A percentile compares a stretch with the other conserved stretches of the same genome.
Conservation (phyloP, 2,113 vertebrate species). For the Onychostoma macrolepis region DNA sequence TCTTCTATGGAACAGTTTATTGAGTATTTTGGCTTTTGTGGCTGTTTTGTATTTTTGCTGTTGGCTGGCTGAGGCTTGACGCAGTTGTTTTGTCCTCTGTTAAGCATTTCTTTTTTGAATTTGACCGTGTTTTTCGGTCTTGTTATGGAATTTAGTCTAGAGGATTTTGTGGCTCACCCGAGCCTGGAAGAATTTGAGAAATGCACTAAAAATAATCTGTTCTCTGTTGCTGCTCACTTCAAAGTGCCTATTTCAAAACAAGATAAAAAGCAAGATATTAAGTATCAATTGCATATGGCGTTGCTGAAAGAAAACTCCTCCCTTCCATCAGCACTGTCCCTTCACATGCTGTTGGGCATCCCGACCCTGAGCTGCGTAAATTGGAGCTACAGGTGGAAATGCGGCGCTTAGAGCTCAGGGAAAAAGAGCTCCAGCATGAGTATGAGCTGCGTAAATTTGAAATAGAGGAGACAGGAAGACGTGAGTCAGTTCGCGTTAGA, state of each 20-base stretch:
- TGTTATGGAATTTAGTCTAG: neutral
- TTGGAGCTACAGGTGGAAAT: neutral
- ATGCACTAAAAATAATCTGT: neutral
- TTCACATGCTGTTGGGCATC: neutral
- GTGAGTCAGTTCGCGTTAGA: neutral
- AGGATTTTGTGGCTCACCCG: neutral
- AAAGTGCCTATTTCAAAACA: neutral
- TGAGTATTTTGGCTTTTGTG: too few relatives aligned
- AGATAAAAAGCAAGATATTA: neutral
- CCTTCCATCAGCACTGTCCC: neutral
- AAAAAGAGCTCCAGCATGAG: neutral
- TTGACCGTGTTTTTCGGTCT: neutral
- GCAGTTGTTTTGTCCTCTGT: rapidly evolving
- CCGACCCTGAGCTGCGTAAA: neutral
- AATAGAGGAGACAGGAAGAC: too few relatives aligned
- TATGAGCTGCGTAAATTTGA: neutral
- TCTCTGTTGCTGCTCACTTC: neutral
- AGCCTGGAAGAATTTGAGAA: neutral
- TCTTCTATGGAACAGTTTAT: too few relatives aligned
- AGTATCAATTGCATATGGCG: neutral
- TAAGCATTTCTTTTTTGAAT: too few relatives aligned
- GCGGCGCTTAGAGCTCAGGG: neutral
- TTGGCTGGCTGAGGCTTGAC: neutral
- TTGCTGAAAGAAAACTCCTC: neutral
- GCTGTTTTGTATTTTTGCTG: neutral